A percentile compares a stretch with the other conserved stretches of the same genome.
Evolutionary conservation across 1,140 invertebrate genomes (phyloP).

Genomic region (Drosophila nasuta): DNA sequence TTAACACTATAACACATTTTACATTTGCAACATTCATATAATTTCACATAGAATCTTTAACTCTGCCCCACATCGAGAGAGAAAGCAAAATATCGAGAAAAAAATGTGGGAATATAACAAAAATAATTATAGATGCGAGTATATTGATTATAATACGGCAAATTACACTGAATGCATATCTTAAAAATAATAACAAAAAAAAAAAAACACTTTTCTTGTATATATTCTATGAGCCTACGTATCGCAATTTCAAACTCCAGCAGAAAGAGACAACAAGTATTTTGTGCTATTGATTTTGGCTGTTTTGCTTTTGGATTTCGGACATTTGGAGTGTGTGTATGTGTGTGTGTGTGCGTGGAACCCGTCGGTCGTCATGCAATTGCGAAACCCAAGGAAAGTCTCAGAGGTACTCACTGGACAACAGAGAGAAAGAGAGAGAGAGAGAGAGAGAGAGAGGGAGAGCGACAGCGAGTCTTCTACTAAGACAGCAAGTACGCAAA

Average conservation of each 20-base stretch:
- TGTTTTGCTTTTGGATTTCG: too few species aligned
- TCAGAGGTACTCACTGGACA: conserved; percentile 32
- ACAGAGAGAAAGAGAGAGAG: too few species aligned
- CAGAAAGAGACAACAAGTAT: not conserved
- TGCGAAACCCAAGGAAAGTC: conserved; percentile 13
- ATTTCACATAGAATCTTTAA: conserved; percentile 11
- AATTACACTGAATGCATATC: conserved; percentile 28
- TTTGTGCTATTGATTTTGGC: not conserved
- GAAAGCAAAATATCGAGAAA: conserved; percentile 18
- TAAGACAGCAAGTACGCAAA: not conserved
- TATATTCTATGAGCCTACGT: not conserved
- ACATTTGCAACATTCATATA: conserved; percentile 65
- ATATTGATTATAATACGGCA: too few species aligned
- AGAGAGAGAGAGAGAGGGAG: not conserved
- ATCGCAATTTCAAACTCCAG: not conserved
- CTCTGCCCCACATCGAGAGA: not conserved
- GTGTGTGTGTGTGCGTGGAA: not conserved
- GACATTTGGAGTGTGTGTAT: too few species aligned
- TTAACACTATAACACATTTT: conserved; percentile 73
- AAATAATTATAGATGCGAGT: conserved; percentile 1
- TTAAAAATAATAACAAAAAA: conserved; percentile 3
- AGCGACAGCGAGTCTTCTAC: not conserved
- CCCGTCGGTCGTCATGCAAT: conserved; percentile 7
- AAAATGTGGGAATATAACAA: conserved; percentile 7
- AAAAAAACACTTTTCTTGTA: conserved; percentile 15